phyloP scores from a whole-genome alignment of 2,888 invertebrate genomes.

The Oasisia sp. region DNA sequence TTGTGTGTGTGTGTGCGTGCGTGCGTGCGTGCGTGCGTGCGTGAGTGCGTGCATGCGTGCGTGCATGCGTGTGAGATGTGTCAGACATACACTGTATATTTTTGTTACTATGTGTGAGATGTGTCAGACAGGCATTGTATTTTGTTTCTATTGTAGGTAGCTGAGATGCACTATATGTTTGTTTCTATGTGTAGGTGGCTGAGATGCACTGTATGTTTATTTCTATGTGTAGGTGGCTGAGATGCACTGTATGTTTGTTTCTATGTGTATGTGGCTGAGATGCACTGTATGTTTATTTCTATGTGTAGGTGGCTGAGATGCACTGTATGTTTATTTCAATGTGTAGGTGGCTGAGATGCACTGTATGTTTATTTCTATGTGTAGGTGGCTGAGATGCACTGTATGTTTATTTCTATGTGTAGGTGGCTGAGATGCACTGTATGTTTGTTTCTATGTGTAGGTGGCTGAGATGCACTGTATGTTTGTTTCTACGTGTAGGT shows the following conservation, averaged over 20 bases:
- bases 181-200: not conserved
- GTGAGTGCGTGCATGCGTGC: too few relatives aligned
- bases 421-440: not conserved
- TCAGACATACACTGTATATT: not conserved
- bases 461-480: not conserved
- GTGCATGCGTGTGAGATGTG: too few relatives aligned
- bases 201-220: not conserved
- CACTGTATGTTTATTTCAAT: not conserved
- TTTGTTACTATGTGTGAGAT: not conserved
- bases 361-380: not conserved
- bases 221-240: not conserved
- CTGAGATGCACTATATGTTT: not conserved
- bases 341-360: not conserved
- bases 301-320: not conserved
- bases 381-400: not conserved
- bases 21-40: too few relatives aligned
- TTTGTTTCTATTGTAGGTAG: not conserved
- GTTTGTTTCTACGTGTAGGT: slow-evolving; percentile 70
- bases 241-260: not conserved
- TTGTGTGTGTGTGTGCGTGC: too few relatives aligned
- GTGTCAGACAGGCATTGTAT: too few relatives aligned
- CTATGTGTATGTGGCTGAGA: not conserved
- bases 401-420: not conserved
- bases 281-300: not conserved
- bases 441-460: slow-evolving; percentile 14